Percentiles rank a stretch among this genome's conserved stretches.
Evolutionary conservation across 2,888 invertebrate genomes (phyloP).

Genomic region (Pachydiplax longipennis): DNA sequence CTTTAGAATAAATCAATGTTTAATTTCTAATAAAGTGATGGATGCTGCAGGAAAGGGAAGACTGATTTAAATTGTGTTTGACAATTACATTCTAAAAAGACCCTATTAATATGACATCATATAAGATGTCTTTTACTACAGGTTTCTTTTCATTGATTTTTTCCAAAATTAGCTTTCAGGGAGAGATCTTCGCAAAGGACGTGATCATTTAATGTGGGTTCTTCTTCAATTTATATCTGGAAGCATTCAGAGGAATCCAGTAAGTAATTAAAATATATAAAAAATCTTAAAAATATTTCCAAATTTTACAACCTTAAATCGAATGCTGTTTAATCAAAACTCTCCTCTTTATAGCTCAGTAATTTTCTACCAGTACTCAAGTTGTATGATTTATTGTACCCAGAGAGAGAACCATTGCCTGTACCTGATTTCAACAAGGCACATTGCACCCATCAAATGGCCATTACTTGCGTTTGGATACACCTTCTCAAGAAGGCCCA

Average conservation of each 20-base stretch:
- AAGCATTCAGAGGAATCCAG: slow-evolving; percentile 92
- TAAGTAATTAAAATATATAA: slow-evolving; percentile 58
- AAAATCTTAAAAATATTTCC: neutral
- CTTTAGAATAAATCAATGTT: too few relatives aligned
- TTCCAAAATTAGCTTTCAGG: slow-evolving; percentile 68
- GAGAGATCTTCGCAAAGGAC: slow-evolving; percentile 83
- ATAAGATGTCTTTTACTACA: too few relatives aligned
- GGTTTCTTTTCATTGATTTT: neutral
- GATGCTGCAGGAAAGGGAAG: too few relatives aligned
- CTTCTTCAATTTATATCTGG: slow-evolving; percentile 96
- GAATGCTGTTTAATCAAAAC: neutral
- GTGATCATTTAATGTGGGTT: slow-evolving; percentile 99
- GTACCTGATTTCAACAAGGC: slow-evolving; percentile 89
- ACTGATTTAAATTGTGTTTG: too few relatives aligned
- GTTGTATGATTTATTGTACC: slow-evolving; percentile 90
- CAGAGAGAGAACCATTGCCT: slow-evolving; percentile 87
- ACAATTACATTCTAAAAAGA: too few relatives aligned
- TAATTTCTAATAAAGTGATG: too few relatives aligned
- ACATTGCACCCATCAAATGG: slow-evolving; percentile 88
- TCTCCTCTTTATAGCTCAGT: slow-evolving; percentile 65
- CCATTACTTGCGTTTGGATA: slow-evolving; percentile 96
- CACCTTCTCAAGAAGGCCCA: slow-evolving; percentile 94
- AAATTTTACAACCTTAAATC: neutral
- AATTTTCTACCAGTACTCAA: slow-evolving; percentile 90
- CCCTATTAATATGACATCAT: too few relatives aligned